Evolutionary conservation across 2,888 invertebrate species (phyloP).

Genomic region (Parthenolecanium corni): DNA sequence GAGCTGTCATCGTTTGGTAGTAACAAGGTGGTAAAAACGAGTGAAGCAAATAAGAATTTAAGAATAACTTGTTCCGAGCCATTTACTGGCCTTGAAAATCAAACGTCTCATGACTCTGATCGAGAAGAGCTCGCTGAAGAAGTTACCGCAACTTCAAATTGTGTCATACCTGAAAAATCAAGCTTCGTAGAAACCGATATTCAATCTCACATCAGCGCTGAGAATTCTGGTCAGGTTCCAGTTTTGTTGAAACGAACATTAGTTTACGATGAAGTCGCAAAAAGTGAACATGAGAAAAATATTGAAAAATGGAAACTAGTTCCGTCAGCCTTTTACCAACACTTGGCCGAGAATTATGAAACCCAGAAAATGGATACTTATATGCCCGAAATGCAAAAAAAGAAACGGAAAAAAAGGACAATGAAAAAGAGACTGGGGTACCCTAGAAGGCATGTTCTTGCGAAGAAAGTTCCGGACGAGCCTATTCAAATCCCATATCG

Average conservation of each 20-base stretch:
- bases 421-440: neutral
- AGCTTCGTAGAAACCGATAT: too few relatives aligned
- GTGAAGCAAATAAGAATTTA: neutral
- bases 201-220: too few relatives aligned
- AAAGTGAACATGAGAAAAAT: too few relatives aligned
- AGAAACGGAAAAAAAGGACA: neutral
- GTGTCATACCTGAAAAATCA: too few relatives aligned
- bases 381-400: neutral
- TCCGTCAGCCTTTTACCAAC: too few relatives aligned
- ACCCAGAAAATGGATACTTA: neutral
- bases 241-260: too few relatives aligned
- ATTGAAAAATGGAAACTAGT: too few relatives aligned
- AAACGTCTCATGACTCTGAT: too few relatives aligned
- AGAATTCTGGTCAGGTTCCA: too few relatives aligned
- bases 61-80: neutral
- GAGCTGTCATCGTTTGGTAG: neutral
- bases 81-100: neutral
- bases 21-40: neutral
- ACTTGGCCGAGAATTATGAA: neutral
- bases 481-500: neutral
- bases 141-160: too few relatives aligned
- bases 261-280: too few relatives aligned
- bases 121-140: too few relatives aligned
- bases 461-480: neutral
- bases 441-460: neutral